Evolutionary conservation across 2,113 vertebrate species (phyloP).

Genomic region (Pogona vitticeps): DNA sequence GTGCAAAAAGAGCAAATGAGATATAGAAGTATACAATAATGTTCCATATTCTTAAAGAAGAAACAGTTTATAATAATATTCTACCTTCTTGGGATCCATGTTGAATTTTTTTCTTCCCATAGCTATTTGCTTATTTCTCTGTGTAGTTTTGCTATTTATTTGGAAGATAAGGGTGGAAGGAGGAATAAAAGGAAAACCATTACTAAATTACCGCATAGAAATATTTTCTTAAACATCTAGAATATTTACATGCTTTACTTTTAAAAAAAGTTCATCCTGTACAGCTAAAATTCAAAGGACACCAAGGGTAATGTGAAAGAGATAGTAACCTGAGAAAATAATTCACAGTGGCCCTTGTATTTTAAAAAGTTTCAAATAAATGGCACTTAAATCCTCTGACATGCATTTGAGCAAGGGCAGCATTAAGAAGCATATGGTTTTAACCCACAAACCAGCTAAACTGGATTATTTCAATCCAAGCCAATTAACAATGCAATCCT

Average conservation of each 20-base stretch:
- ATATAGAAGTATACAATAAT: neutral
- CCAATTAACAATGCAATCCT: neutral
- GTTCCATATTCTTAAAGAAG: neutral
- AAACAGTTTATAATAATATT: neutral
- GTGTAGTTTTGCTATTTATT: slow-evolving; percentile 88
- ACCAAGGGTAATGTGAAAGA: neutral
- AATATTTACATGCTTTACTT: neutral
- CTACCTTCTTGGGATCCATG: slow-evolving; percentile 99
- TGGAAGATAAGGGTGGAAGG: neutral
- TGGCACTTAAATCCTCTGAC: neutral
- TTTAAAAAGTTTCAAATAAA: neutral
- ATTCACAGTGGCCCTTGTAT: neutral
- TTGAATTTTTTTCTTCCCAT: slow-evolving; percentile 99
- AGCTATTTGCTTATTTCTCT: slow-evolving; percentile 97
- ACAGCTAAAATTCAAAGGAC: no score
- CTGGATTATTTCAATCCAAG: slow-evolving; percentile 17
- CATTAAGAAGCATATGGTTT: neutral
- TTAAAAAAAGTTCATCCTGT: neutral
- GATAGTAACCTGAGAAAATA: neutral
- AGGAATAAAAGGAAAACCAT: slow-evolving; percentile 28
- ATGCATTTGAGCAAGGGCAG: neutral
- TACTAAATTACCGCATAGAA: neutral
- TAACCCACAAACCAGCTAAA: slow-evolving; percentile 8
- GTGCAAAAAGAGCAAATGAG: neutral
- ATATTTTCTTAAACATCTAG: neutral